A percentile compares a stretch with the other conserved stretches of the same genome.
These are phyloP conservation scores for Eupeodes corollae DNA, from an alignment of 1,140 invertebrate species.

Conservation along the genomic window DNA sequence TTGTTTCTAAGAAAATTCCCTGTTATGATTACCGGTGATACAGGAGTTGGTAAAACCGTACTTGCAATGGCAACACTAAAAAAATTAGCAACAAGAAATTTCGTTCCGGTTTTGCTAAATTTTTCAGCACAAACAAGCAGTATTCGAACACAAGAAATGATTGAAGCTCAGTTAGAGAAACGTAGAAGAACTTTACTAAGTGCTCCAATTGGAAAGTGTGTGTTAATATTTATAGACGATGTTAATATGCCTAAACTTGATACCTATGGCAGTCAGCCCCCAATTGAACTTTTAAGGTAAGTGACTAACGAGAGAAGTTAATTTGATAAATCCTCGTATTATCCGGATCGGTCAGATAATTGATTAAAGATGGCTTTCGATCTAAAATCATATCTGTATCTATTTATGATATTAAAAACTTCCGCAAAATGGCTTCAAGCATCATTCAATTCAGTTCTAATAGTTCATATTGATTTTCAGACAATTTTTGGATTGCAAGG, in stretches of 20 bases:
- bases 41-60: constrained; percentile 78
- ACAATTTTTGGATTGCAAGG: constrained; percentile 71
- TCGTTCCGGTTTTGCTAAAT: constrained; percentile 66
- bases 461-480: constrained; percentile 36
- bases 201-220: constrained; percentile 70
- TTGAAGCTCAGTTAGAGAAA: constrained; percentile 70
- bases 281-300: constrained; percentile 74
- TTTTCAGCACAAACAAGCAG: constrained; percentile 85
- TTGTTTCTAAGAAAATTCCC: constrained; percentile 58
- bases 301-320: too few relatives aligned
- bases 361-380: too few relatives aligned
- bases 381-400: too few relatives aligned
- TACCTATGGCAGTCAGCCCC: constrained; percentile 77
- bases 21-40: constrained; percentile 62
- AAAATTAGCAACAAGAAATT: constrained; percentile 48
- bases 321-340: too few relatives aligned
- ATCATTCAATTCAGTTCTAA: background rate
- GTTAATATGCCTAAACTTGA: constrained; percentile 82
- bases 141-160: constrained; percentile 64
- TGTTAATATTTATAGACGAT: constrained; percentile 71
- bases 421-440: too few relatives aligned
- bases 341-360: too few relatives aligned
- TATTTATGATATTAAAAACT: too few relatives aligned
- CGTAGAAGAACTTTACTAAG: constrained; percentile 70
- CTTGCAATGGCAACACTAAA: constrained; percentile 64